Base-by-base conservation (phyloP, 2,888 invertebrate genomes). In the Drosophila barbarae region DNA sequence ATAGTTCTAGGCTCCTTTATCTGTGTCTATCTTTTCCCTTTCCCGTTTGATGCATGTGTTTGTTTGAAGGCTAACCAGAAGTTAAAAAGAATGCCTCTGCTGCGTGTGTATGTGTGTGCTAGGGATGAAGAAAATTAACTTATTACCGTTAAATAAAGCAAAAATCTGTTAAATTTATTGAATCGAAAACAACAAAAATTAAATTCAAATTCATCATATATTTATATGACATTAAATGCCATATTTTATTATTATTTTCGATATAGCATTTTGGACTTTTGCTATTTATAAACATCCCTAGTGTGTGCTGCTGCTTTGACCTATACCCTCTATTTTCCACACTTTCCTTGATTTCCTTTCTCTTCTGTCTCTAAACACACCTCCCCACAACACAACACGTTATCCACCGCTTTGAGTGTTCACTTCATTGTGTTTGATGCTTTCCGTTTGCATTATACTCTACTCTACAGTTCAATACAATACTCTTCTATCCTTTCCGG, bases 371-470 rank as follows among this genome's bases (percentile, higher is more conserved):
- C 26, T 47, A 30, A 32, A 34, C 38, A 30, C 49, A 23, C 23
- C 38, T 30, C 23, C 18, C 38, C 13, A 21, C 21, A 21, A 58
- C 42, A 59, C 44, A 58, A 59, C 13, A 30, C 30, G 36, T 58
- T 51, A 50, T 50, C 38, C 70, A 71, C 64, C 60, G 81, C 85
- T 85, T 85, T 82, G 65, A 67, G 66, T 82, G 85, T 82, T 77
- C 84, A 76, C 59, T 66, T 77, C 84, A 83, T 77, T 47, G 69
- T 74, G 56, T 83, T 73, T 77, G 71, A 79, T 75, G 85, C 71
- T 75, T 52, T 54, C 66, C 71, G 69, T 84, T 74, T 84, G 79
- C 80, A 78, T 73, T 72, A 56, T 71, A 60, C 38, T 32, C 30
- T 32, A 47, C 44, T 30, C 30, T 57, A 52, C 59, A 61, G 28